Conservation (phyloP, 1,140 invertebrate genomes). For the Leucophenga varia region DNA sequence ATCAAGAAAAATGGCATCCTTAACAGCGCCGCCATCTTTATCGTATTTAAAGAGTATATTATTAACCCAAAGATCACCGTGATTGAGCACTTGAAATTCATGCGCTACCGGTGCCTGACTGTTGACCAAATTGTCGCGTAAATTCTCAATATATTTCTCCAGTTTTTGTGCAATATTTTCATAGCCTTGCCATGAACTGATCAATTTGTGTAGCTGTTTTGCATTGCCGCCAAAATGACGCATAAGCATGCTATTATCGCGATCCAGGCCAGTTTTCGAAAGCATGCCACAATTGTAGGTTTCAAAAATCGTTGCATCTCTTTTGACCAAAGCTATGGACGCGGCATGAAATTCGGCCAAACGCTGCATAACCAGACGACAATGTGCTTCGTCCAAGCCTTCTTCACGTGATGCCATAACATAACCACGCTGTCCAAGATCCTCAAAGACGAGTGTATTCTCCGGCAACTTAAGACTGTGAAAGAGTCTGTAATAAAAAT, state of each 20-base stretch:
- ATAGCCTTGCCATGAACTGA: slow-evolving; percentile 57
- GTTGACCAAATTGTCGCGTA: slow-evolving; percentile 21
- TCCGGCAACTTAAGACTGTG: slow-evolving; percentile 37
- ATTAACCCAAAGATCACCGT: slow-evolving; percentile 69
- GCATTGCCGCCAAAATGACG: slow-evolving; percentile 41
- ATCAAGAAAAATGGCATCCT: slow-evolving; percentile 40
- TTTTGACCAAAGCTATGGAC: slow-evolving; percentile 35
- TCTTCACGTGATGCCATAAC: slow-evolving; percentile 34
- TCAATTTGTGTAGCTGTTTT: slow-evolving; percentile 24
- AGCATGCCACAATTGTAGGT: slow-evolving; percentile 35
- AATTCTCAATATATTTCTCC: slow-evolving; percentile 38
- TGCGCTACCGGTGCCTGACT: slow-evolving; percentile 26
- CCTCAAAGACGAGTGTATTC: slow-evolving; percentile 43
- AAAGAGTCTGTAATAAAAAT: slow-evolving; percentile 26
- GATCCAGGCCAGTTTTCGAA: slow-evolving; percentile 24
- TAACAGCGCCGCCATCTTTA: neutral
- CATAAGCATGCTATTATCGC: slow-evolving; percentile 28
- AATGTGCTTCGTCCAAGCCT: slow-evolving; percentile 37
- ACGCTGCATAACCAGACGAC: slow-evolving; percentile 37
- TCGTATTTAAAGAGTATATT: slow-evolving; percentile 67
- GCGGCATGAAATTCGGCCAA: slow-evolving; percentile 46
- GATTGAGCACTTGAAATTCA: slow-evolving; percentile 61
- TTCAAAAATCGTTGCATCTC: slow-evolving; percentile 31
- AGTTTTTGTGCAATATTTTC: slow-evolving; percentile 41
- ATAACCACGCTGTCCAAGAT: slow-evolving; percentile 32